phyloP scores from a whole-genome alignment of 2,113 vertebrate species.

The Cyanoliseus patagonus region DNA sequence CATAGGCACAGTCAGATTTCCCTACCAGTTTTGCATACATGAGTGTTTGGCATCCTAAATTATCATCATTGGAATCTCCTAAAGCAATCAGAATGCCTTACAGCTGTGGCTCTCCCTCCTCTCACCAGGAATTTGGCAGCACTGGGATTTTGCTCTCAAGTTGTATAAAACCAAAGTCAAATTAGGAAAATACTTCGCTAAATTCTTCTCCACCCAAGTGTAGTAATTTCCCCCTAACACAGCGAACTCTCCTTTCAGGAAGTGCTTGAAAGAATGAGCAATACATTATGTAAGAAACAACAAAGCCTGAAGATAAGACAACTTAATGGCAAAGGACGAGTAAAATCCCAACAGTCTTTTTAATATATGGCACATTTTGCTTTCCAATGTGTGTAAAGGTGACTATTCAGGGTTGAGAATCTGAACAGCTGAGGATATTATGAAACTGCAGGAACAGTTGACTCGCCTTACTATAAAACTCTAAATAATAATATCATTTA shows the following conservation, averaged over 20 bases:
- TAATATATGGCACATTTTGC: neutral
- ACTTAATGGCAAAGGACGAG: neutral
- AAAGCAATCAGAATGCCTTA: neutral
- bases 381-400: neutral
- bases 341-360: neutral
- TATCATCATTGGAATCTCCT: neutral
- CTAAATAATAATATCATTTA: neutral
- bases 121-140: neutral
- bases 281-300: neutral
- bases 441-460: neutral
- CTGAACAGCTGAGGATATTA: neutral
- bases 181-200: neutral
- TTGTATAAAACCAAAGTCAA: neutral
- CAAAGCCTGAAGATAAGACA: neutral
- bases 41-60: neutral
- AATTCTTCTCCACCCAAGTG: neutral
- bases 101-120: neutral
- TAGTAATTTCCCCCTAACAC: neutral
- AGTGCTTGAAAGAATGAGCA: neutral
- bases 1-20: neutral
- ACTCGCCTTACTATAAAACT: neutral
- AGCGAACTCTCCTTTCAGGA: neutral
- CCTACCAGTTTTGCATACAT: neutral
- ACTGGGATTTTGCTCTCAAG: neutral
- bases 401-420: neutral